Percentiles rank a stretch among this genome's conserved stretches.
phyloP scores from a whole-genome alignment of 1,140 invertebrate species.

The Nymphalis io region DNA sequence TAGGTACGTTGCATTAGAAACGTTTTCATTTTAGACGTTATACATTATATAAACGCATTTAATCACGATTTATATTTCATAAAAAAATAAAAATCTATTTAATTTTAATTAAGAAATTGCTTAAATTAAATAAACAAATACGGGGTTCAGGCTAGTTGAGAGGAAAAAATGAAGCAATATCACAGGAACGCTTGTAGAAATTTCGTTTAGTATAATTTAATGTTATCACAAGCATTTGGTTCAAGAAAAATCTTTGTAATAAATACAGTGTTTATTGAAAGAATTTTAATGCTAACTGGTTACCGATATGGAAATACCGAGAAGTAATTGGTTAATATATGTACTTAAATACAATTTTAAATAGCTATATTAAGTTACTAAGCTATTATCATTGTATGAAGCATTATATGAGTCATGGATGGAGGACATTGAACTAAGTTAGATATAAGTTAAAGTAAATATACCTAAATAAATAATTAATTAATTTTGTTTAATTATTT shows the following conservation, averaged over 20 bases:
- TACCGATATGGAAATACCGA: conserved; percentile 15
- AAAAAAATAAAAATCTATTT: too few species aligned
- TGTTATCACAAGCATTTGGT: conserved; percentile 28
- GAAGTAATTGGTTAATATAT: conserved; percentile 18
- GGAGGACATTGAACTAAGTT: too few species aligned
- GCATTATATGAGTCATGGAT: too few species aligned
- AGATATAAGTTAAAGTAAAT: too few species aligned
- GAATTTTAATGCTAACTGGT: conserved; percentile 47
- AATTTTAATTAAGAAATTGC: too few species aligned
- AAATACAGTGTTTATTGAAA: conserved; percentile 56
- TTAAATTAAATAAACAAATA: not conserved
- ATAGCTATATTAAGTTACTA: not conserved
- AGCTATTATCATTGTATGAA: not conserved
- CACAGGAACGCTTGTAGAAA: not conserved
- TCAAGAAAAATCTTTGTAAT: conserved; percentile 42
- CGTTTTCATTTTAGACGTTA: too few species aligned
- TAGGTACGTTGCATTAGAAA: too few species aligned
- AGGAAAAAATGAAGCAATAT: not conserved
- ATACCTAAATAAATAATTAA: too few species aligned
- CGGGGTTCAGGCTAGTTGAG: not conserved
- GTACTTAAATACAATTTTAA: conserved; percentile 1
- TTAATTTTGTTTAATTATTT: too few species aligned
- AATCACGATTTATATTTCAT: too few species aligned
- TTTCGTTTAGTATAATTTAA: not conserved
- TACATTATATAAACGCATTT: too few species aligned